A percentile compares a stretch with the other conserved stretches of the same genome.
phyloP scores from a whole-genome alignment of 2,888 invertebrate species.

The Chelonus formosanus region DNA sequence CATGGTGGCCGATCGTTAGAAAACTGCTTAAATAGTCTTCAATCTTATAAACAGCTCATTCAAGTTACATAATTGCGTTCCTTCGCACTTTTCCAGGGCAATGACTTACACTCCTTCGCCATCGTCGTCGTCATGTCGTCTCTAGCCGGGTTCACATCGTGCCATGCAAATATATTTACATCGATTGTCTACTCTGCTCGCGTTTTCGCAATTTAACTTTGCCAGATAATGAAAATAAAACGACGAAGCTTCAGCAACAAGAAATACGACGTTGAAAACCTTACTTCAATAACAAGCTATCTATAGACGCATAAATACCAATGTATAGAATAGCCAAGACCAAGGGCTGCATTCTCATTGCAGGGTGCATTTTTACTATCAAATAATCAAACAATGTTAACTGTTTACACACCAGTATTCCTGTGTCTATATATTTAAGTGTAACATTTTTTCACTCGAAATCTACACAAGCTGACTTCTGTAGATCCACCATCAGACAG shows the following conservation, averaged over 20 bases:
- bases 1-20: constrained; percentile 50
- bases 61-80: constrained; percentile 45
- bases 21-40: constrained; percentile 54
- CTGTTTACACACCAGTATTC: background rate
- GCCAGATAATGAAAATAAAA: constrained; percentile 18
- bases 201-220: constrained; percentile 11
- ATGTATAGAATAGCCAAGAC: background rate
- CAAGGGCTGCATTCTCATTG: background rate
- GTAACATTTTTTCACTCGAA: background rate
- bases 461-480: constrained; percentile 20
- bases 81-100: constrained; percentile 49
- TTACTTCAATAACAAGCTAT: constrained; percentile 9
- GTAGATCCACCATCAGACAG: constrained; percentile 34
- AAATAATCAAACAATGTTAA: constrained; percentile 4
- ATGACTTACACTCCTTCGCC: constrained; percentile 44
- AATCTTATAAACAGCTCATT: constrained; percentile 17
- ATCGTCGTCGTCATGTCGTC: constrained; percentile 31
- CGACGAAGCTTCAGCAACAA: background rate
- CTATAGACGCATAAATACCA: constrained; percentile 1
- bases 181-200: constrained; percentile 27
- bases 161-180: constrained; percentile 35
- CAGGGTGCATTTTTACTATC: background rate
- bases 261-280: constrained; percentile 7
- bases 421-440: background rate
- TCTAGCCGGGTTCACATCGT: background rate